A percentile compares a stretch with the other conserved stretches of the same genome.
These are phyloP conservation scores for Pitta sordida DNA, from an alignment of 2,113 vertebrate species.

Conservation along the genomic window DNA sequence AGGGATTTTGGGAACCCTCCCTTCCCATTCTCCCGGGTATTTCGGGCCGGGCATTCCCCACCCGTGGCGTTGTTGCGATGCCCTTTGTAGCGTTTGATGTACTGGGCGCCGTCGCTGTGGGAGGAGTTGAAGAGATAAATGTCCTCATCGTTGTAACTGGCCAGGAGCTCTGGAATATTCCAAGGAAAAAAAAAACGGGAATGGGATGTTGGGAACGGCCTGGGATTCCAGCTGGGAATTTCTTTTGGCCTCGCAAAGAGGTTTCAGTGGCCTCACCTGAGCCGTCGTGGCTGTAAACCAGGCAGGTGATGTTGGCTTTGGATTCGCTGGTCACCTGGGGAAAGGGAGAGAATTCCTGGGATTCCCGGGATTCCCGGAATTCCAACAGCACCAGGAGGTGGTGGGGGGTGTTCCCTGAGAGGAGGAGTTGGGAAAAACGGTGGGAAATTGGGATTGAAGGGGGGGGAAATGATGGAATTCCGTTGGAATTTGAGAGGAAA, in stretches of 20 bases:
- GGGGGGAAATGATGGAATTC: too few relatives aligned
- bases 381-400: neutral
- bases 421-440: neutral
- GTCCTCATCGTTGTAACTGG: constrained; percentile 95
- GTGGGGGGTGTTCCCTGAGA: neutral
- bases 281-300: constrained; percentile 94
- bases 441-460: neutral
- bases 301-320: constrained; percentile 96
- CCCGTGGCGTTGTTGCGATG: constrained; percentile 95
- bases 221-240: too few relatives aligned
- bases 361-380: neutral
- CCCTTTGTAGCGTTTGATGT: constrained; percentile 88
- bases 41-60: constrained; percentile 56
- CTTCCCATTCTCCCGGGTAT: too few relatives aligned
- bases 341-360: neutral
- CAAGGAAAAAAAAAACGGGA: neutral
- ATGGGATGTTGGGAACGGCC: neutral
- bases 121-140: constrained; percentile 93
- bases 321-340: constrained; percentile 86
- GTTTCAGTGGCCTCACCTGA: constrained; percentile 72
- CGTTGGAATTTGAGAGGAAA: too few relatives aligned
- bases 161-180: constrained; percentile 86
- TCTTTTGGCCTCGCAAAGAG: neutral
- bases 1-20: neutral
- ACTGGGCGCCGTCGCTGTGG: constrained; percentile 92